Evolutionary conservation across 2,797 vertebrate species (phyloP).

Genomic region (Menidia menidia): DNA sequence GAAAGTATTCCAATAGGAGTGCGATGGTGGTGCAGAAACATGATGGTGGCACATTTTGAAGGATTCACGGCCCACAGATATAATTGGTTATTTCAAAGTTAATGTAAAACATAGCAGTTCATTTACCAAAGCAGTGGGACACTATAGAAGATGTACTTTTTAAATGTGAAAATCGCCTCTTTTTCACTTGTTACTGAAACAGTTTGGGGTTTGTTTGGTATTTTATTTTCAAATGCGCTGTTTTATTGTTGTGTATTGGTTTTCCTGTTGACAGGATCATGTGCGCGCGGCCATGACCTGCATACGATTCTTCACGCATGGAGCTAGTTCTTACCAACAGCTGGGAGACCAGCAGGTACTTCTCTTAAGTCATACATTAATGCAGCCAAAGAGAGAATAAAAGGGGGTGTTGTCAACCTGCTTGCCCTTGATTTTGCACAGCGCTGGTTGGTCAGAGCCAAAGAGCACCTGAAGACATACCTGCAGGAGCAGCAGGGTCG

Average conservation of each 20-base stretch:
- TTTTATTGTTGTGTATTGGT: neutral
- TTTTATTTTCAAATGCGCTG: neutral
- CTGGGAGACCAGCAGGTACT: slow-evolving; percentile 88
- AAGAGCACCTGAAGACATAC: slow-evolving; percentile 94
- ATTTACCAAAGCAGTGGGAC: too few species aligned
- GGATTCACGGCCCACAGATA: too few species aligned
- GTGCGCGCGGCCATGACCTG: slow-evolving; percentile 98
- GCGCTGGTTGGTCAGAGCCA: slow-evolving; percentile 92
- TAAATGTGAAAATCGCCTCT: too few species aligned
- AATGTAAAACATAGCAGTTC: too few species aligned
- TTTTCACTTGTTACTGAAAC: too few species aligned
- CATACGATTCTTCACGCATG: slow-evolving; percentile 94
- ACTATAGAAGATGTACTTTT: too few species aligned
- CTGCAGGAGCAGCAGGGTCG: slow-evolving; percentile 93
- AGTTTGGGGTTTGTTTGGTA: too few species aligned
- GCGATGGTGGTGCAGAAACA: too few species aligned
- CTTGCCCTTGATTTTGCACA: slow-evolving; percentile 45
- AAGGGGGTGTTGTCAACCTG: neutral
- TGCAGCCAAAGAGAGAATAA: rapidly evolving
- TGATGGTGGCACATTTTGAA: too few species aligned
- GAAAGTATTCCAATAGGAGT: too few species aligned
- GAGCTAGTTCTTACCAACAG: slow-evolving; percentile 90
- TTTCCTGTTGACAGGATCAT: slow-evolving; percentile 86
- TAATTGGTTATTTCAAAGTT: too few species aligned
- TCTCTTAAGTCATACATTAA: neutral